phyloP scores from a whole-genome alignment of 2,888 invertebrate species.

The Cephus nigrinus region DNA sequence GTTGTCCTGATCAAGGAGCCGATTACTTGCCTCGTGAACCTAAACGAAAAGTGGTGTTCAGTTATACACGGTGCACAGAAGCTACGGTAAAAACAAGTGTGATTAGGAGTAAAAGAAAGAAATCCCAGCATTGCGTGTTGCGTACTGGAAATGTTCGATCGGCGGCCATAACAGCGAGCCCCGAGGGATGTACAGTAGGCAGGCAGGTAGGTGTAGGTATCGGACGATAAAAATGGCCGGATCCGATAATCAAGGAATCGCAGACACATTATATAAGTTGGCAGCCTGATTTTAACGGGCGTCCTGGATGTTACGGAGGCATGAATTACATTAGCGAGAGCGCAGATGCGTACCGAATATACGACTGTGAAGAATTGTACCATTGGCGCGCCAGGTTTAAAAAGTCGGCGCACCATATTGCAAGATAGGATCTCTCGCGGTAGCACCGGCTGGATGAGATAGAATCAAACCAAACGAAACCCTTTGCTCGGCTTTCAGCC shows the following conservation, averaged over 20 bases:
- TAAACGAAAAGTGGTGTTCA: neutral
- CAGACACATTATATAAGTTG: neutral
- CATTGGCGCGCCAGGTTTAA: neutral
- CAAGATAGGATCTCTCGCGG: constrained; percentile 40
- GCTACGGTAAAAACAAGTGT: neutral
- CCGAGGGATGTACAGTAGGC: neutral
- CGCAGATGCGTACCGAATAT: neutral
- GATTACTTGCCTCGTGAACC: neutral
- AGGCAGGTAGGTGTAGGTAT: neutral
- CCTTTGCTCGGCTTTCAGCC: constrained; percentile 44
- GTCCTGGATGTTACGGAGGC: neutral
- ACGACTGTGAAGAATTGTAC: neutral
- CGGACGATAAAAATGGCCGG: neutral
- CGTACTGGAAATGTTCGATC: neutral
- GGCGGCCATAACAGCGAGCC: neutral
- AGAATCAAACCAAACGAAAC: constrained; percentile 42
- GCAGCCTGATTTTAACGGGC: neutral
- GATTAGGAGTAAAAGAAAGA: neutral
- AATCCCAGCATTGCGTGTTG: neutral
- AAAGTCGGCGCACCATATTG: neutral
- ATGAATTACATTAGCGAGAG: neutral
- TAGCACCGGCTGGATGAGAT: constrained; percentile 55
- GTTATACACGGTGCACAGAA: neutral
- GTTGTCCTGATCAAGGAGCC: neutral
- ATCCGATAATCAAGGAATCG: neutral